Evolutionary conservation across 2,113 vertebrate genomes (phyloP).

Genomic region (Megaptera novaeangliae): DNA sequence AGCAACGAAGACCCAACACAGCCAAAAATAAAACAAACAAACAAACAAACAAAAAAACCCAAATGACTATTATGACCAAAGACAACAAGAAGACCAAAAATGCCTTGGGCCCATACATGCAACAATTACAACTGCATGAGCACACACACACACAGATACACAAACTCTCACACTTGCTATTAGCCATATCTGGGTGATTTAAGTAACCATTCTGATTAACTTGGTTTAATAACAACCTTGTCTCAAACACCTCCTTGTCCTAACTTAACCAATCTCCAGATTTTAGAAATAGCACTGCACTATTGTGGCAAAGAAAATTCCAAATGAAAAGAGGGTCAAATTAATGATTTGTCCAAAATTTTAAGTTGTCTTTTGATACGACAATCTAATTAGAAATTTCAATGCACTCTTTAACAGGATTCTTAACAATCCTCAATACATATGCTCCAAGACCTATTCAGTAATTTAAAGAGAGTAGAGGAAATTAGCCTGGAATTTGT

Average conservation of each 20-base stretch:
- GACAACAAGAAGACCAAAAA: background rate
- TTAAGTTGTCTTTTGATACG: background rate
- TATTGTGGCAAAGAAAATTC: background rate
- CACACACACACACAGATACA: rapidly evolving
- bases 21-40: no score
- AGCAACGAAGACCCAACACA: no score
- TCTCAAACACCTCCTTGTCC: background rate
- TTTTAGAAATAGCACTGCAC: background rate
- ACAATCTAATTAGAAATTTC: background rate
- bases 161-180: background rate
- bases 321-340: background rate
- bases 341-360: background rate
- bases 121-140: background rate
- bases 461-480: background rate
- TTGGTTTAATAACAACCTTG: background rate
- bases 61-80: background rate
- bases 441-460: background rate
- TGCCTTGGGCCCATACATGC: background rate
- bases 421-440: background rate
- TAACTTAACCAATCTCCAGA: background rate
- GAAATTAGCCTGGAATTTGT: background rate
- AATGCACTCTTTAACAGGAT: background rate
- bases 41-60: background rate
- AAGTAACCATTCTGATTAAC: background rate
- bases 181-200: background rate